These are phyloP conservation scores for Acanthisitta chloris DNA, from an alignment of 2,113 vertebrate species.

Conservation along the genomic window DNA sequence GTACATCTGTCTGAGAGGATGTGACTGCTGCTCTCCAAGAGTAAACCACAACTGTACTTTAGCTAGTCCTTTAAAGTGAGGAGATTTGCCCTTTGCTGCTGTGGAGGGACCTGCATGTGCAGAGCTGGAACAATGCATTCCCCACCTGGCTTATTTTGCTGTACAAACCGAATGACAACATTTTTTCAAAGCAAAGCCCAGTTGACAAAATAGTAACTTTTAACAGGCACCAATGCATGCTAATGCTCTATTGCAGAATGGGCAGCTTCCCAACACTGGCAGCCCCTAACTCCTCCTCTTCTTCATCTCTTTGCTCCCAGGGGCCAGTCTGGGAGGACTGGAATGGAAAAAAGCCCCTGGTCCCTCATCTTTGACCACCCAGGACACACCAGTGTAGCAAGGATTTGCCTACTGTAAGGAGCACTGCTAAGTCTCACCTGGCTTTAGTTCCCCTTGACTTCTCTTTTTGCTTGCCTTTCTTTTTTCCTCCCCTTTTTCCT, in stretches of 20 bases:
- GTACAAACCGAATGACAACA: neutral
- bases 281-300: neutral
- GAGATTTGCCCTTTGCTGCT: neutral
- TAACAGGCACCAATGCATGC: neutral
- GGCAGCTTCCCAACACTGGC: neutral
- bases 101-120: fast-evolving
- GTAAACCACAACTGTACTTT: neutral
- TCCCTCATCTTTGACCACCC: neutral
- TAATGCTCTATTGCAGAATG: fast-evolving
- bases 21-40: neutral
- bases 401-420: neutral
- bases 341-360: neutral
- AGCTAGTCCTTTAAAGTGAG: neutral
- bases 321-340: neutral
- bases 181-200: neutral
- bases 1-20: neutral
- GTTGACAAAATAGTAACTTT: neutral
- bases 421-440: neutral
- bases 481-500: neutral
- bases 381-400: neutral
- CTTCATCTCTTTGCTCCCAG: neutral
- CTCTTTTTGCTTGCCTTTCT: neutral
- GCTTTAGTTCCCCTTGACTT: neutral
- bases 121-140: neutral
- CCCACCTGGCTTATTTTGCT: neutral